Evolutionary conservation across 2,797 vertebrate species (phyloP), one percentile per base, ranked within the genome.

Genomic region (Sparidentex hasta): DNA sequence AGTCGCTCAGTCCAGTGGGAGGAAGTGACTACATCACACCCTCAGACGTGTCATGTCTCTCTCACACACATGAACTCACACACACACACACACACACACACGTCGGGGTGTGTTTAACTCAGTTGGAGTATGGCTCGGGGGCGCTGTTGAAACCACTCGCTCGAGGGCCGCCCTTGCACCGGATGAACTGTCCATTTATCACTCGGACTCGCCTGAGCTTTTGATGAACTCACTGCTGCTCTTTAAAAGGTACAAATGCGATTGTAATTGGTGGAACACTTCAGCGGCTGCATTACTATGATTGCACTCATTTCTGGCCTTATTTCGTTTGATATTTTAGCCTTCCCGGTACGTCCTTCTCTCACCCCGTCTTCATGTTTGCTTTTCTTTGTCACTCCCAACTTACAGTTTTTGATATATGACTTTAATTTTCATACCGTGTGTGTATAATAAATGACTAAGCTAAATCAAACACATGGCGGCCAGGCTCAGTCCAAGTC

Each of bases 21-120:
- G 95, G 95, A 96, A 96, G 93, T 95, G 94, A 95, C 94, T 94
- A 88, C 93, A 94, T 95, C 87, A 80, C 93, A 88, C 88, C 59
- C 86, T 89, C 83, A 90, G 92, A 93, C 89, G 79, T 92, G 91
- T 84, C 86, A 81, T 81, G 79, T 85, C 88, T 81, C 80, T 70
- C 76, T 7, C 71, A 4, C 64, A 0, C 75, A 2, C 67, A 43
- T 50, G 20, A 11, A 12, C 38, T 21, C 71, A 33, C 58, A 65
- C 64, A 73, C 61, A 84, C 79, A 82, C 80, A 90, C 66, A 67
- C 58, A 65, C 64, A 73, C 61, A 84, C 79, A 82, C 80, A 90
- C 48, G 65, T 84, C 71, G 41, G 88, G 84, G 82, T 90, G 90
- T 92, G 93, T 93, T 91, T 93, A 90, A 92, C 90, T 91, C 92